These are phyloP conservation scores for Anthopleura sola DNA, from an alignment of 64 coral and sea anemone genomes.

Conservation along the genomic window DNA sequence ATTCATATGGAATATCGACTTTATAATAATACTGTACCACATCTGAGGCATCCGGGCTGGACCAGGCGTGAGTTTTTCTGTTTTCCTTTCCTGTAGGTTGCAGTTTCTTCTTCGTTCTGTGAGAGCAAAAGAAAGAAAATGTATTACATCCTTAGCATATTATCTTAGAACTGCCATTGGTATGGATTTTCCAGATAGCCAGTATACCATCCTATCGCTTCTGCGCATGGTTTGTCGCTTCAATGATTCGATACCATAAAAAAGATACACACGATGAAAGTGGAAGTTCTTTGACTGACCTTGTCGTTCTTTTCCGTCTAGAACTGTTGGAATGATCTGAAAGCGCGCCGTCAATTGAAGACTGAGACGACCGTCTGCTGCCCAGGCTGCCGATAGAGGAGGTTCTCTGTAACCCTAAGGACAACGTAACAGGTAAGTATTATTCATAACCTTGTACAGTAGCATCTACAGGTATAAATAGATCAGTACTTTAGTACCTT, in stretches of 20 bases:
- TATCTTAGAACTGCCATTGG: no score
- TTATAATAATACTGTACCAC: constrained; percentile 24
- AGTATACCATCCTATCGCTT: no score
- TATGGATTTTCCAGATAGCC: no score
- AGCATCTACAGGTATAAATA: not conserved
- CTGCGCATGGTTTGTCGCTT: no score
- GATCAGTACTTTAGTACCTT: not conserved
- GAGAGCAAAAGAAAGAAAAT: not conserved
- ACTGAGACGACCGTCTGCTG: constrained; percentile 60
- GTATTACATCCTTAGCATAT: not conserved
- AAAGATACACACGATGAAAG: no score
- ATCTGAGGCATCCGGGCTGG: constrained; percentile 72
- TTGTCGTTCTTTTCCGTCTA: not conserved
- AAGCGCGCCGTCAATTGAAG: constrained; percentile 33
- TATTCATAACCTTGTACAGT: not conserved
- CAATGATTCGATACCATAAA: no score
- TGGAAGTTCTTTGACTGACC: not conserved
- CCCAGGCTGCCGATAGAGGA: constrained; percentile 45
- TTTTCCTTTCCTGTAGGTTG: constrained; percentile 13
- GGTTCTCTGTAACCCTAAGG: constrained; percentile 29
- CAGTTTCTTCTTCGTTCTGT: constrained; percentile 2
- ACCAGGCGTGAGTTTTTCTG: constrained; percentile 25
- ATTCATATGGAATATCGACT: not conserved
- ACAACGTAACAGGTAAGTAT: not conserved
- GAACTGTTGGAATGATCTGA: constrained; percentile 11